Evolutionary conservation across 2,888 invertebrate genomes (phyloP).

Genomic region (Nesidiocoris tenuis): DNA sequence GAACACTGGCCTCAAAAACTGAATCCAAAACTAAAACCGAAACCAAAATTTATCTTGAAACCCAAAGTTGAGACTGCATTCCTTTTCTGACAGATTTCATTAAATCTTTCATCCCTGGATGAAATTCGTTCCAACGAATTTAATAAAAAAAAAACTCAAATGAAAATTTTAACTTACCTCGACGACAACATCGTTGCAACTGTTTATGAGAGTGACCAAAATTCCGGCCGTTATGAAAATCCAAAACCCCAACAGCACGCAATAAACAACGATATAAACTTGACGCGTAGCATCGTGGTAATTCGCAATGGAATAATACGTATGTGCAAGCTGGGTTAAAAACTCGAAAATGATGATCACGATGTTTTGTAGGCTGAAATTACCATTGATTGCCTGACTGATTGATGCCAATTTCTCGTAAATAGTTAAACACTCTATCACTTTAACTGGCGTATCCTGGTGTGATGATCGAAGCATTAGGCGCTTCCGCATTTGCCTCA

Average conservation of each 20-base stretch:
- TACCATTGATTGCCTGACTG: neutral
- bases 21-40: no score
- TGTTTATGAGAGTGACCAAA: neutral
- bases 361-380: neutral
- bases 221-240: neutral
- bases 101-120: no score
- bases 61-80: no score
- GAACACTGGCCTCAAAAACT: no score
- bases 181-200: neutral
- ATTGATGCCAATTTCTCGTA: neutral
- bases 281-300: neutral
- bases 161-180: neutral
- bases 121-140: no score
- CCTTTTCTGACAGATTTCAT: no score
- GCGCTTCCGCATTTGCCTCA: no score
- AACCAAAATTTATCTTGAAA: no score
- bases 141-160: no score
- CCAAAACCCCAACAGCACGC: neutral
- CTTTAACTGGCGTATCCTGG: neutral
- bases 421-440: neutral
- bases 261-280: neutral
- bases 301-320: neutral
- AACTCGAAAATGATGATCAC: neutral
- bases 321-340: neutral
- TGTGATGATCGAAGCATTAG: no score